A percentile compares a stretch with the other conserved stretches of the same genome.
Conservation (phyloP, 2,888 invertebrate species). For the Smittia aterrima region DNA sequence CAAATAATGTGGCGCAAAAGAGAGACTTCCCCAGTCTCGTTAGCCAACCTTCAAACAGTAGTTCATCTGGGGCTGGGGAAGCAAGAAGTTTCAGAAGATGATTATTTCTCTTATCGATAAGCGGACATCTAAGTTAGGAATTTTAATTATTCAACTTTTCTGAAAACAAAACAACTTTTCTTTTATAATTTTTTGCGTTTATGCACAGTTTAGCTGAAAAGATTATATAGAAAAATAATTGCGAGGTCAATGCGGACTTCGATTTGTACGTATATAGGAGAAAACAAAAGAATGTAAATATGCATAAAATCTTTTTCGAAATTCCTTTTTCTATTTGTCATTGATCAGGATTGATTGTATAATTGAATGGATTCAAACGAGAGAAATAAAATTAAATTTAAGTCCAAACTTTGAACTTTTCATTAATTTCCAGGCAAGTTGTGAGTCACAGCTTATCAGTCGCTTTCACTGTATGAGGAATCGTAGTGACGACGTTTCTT, state of each 20-base stretch:
- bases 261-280: background rate
- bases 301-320: background rate
- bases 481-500: slow-evolving; percentile 11
- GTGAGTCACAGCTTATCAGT: background rate
- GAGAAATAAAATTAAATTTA: background rate
- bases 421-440: background rate
- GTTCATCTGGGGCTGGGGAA: no score
- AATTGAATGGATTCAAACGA: background rate
- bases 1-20: background rate
- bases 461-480: background rate
- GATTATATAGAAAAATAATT: no score
- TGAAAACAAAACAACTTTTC: no score
- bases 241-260: no score
- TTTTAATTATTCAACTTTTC: background rate
- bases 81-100: no score
- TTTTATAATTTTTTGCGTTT: no score
- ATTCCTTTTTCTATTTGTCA: background rate
- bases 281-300: background rate
- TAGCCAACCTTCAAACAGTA: background rate
- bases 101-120: no score
- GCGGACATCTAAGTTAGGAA: background rate
- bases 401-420: background rate
- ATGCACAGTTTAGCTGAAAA: no score
- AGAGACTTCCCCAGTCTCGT: background rate
- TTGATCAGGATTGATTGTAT: background rate